phyloP scores from a whole-genome alignment of 2,113 vertebrate genomes.

The Tupaia chinensis region DNA sequence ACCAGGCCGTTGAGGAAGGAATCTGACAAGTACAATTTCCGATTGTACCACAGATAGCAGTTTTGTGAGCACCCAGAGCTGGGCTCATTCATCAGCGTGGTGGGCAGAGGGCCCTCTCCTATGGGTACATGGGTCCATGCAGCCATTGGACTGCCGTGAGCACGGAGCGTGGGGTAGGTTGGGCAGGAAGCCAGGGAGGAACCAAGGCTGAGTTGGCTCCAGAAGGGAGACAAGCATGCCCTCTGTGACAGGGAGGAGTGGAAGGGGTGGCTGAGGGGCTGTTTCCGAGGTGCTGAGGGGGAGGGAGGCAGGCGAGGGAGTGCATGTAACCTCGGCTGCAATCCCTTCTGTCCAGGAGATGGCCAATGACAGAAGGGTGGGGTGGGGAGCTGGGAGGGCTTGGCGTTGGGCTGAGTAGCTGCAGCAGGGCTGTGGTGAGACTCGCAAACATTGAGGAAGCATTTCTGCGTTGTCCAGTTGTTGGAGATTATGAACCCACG shows the following conservation, averaged over 20 bases:
- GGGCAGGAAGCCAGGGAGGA: not conserved
- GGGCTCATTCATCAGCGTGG: too few species aligned
- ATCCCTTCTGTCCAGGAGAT: not conserved
- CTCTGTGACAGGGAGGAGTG: not conserved
- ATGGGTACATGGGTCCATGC: accelerated
- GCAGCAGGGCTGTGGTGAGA: not conserved
- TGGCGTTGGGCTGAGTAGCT: too few species aligned
- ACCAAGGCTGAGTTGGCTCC: not conserved
- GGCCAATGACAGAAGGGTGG: accelerated
- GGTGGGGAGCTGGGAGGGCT: too few species aligned
- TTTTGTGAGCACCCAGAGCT: not conserved
- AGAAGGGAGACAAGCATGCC: not conserved
- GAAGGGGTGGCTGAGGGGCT: too few species aligned
- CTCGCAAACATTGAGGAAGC: not conserved
- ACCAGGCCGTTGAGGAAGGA: not conserved
- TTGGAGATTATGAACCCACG: not conserved
- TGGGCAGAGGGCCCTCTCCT: not conserved
- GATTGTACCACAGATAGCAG: accelerated
- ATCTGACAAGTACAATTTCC: not conserved
- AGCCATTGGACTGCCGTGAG: accelerated
- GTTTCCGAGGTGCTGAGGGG: not conserved
- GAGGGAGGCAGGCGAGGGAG: not conserved
- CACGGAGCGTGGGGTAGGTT: not conserved
- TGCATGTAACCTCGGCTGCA: accelerated
- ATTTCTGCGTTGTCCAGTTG: not conserved